A percentile compares a stretch with the other conserved stretches of the same genome.
phyloP scores from a whole-genome alignment of 2,797 vertebrate species.

The Tiaroga cobitis region DNA sequence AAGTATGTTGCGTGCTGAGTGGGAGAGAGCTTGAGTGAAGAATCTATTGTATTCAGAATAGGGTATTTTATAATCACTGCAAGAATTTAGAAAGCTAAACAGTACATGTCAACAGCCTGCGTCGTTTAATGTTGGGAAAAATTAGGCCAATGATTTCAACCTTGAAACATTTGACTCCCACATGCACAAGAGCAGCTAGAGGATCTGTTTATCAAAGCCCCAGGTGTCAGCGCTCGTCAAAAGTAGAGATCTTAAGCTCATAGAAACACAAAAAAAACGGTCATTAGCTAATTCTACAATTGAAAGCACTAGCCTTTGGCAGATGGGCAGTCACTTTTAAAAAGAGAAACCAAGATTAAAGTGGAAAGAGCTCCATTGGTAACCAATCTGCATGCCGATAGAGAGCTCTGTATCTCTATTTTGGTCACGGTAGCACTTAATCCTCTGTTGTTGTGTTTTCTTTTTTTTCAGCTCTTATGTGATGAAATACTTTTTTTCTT shows the following conservation, averaged over 20 bases:
- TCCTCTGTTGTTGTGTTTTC: conserved; percentile 31
- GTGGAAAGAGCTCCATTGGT: conserved; percentile 43
- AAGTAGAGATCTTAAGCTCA: conserved; percentile 46
- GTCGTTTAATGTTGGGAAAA: conserved; percentile 44
- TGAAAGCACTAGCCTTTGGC: conserved; percentile 43
- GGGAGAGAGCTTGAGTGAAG: conserved; percentile 17
- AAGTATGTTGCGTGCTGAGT: conserved; percentile 28
- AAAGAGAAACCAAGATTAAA: conserved; percentile 53
- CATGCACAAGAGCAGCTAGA: conserved; percentile 38
- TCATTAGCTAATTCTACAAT: conserved; percentile 52
- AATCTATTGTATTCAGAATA: conserved; percentile 51
- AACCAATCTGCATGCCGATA: conserved; percentile 54
- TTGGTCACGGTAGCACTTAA: conserved; percentile 11
- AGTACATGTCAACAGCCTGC: conserved; percentile 49
- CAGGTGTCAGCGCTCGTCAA: conserved; percentile 24
- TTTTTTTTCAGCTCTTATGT: neutral
- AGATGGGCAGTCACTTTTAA: conserved; percentile 41
- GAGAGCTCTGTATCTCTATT: conserved; percentile 6
- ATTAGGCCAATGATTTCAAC: conserved; percentile 56
- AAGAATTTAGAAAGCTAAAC: conserved; percentile 33
- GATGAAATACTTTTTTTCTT: neutral
- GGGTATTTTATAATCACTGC: conserved; percentile 52
- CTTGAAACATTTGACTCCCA: conserved; percentile 57
- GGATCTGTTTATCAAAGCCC: conserved; percentile 48
- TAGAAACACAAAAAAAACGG: conserved; percentile 47